Base-by-base conservation (phyloP, 1,140 invertebrate species). In the Elysia chlorotica region DNA sequence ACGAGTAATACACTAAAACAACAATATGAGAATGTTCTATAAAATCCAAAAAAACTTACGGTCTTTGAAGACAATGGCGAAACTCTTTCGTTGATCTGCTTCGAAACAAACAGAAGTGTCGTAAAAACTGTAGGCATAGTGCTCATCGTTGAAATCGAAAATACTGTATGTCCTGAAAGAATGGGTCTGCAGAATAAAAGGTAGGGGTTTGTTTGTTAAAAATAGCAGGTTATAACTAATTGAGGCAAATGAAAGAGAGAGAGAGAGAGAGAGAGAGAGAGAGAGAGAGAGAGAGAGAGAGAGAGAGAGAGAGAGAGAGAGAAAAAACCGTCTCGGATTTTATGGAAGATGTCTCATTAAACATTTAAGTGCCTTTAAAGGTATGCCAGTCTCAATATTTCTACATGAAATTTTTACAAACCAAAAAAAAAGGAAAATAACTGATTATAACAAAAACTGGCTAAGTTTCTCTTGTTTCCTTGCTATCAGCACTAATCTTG, bases 141-240 rank as follows among this genome's bases (percentile, higher is more conserved):
- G n/a, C 21, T 70, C 35, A 28, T 70, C 67, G 57, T 54, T 30
- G 38, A 70, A 70, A 25, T 70, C 67, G 38, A 33, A 70, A 23
- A 69, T 36, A 38, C 59, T 70, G 35, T 48, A 41, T 5, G 25
- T 59, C 30, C 57, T 2, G 30, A 36, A 59, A 19, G 5, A 33
- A 23, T 30, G n/a, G 38, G 53, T 59, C 67, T 70, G 67, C 2
- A 57, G 54, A 10, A n/a, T n/a, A n/a, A n/a, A n/a, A n/a, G n/a
- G n/a, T n/a, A n/a, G n/a, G n/a, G n/a, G n/a, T n/a, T n/a, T n/a
- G n/a, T n/a, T n/a, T n/a, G n/a, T n/a, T n/a, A n/a, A n/a, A n/a
- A n/a, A n/a, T n/a, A n/a, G n/a, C n/a, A n/a, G n/a, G n/a, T n/a
- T n/a, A n/a, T n/a, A n/a, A n/a, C n/a, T n/a, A n/a, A n/a, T n/a